Conservation (phyloP, 1,140 invertebrate species). For the Saxidomus purpurata region DNA sequence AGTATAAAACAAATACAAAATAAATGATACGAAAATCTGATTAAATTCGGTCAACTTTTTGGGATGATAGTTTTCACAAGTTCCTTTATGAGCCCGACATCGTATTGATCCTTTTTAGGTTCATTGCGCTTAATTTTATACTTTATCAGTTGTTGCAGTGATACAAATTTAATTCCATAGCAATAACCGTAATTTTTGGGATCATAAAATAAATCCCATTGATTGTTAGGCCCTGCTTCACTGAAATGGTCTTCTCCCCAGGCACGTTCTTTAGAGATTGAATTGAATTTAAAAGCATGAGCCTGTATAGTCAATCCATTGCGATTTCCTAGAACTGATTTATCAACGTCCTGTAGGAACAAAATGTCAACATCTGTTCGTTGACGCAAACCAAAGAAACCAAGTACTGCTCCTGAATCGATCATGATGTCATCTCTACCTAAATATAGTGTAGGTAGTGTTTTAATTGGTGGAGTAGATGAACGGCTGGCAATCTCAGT, state of each 20-base stretch:
- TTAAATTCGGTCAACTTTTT: too few species aligned
- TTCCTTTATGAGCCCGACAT: neutral
- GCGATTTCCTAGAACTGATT: neutral
- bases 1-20: too few species aligned
- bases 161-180: slow-evolving; percentile 15
- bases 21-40: too few species aligned
- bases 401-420: neutral
- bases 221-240: neutral
- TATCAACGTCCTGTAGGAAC: neutral
- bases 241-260: slow-evolving; percentile 12
- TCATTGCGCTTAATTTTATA: neutral
- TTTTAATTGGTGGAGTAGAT: neutral
- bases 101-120: neutral
- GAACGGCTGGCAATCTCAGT: neutral
- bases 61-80: neutral
- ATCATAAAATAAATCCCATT: slow-evolving; percentile 24
- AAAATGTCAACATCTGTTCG: slow-evolving; percentile 4
- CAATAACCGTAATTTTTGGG: slow-evolving; percentile 3
- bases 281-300: slow-evolving; percentile 13
- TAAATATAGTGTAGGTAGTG: neutral
- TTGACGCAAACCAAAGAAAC: neutral
- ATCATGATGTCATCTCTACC: slow-evolving; percentile 22
- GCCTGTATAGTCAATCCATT: neutral
- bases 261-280: neutral
- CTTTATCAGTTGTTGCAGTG: neutral